A percentile compares a stretch with the other conserved stretches of the same genome.
Evolutionary conservation across 2,888 invertebrate species (phyloP).

Genomic region (Timema cristinae): DNA sequence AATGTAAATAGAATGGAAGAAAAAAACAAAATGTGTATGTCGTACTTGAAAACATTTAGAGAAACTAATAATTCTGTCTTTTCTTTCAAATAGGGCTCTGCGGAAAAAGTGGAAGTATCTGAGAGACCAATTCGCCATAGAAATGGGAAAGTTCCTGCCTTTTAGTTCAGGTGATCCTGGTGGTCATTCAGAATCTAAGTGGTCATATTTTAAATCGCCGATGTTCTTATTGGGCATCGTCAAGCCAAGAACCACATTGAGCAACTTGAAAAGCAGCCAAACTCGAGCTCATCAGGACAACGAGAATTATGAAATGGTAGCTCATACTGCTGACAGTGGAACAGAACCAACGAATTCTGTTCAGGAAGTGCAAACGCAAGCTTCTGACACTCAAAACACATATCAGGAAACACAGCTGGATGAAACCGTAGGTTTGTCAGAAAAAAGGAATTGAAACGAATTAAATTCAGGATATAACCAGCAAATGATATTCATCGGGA

Average conservation of each 20-base stretch:
- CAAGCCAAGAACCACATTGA: slow-evolving; percentile 1
- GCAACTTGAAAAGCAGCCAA: background rate
- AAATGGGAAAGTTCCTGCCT: background rate
- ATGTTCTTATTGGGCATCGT: background rate
- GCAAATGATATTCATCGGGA: background rate
- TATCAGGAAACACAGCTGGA: background rate
- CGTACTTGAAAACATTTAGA: background rate
- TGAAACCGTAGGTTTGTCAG: background rate
- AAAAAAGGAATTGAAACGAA: background rate
- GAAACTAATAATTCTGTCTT: background rate
- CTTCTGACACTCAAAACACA: background rate
- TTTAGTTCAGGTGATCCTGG: background rate
- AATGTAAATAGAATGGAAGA: background rate
- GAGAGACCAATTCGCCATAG: slow-evolving; percentile 3
- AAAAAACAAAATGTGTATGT: background rate
- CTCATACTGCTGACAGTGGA: background rate
- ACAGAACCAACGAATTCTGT: background rate
- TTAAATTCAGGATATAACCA: background rate
- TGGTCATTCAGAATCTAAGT: background rate
- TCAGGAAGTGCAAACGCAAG: background rate
- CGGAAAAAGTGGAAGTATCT: background rate
- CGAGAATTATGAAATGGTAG: background rate
- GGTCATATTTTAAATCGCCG: background rate
- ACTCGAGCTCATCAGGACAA: background rate
- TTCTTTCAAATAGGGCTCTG: background rate